Evolutionary conservation across 2,113 vertebrate species (phyloP).

Genomic region (Turdus rufiventris): DNA sequence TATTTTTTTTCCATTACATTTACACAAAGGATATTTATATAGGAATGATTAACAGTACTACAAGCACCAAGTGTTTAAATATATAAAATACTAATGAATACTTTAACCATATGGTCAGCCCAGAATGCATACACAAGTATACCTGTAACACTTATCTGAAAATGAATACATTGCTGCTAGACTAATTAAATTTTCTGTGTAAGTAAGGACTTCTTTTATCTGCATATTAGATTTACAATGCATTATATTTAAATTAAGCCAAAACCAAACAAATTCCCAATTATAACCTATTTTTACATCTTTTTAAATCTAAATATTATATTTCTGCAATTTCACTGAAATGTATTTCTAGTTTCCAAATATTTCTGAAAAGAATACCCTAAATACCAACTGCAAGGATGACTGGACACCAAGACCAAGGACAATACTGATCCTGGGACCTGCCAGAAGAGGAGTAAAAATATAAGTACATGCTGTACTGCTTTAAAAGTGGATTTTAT

Average conservation of each 20-base stretch:
- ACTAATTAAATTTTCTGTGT: not conserved
- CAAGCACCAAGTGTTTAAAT: not conserved
- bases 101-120: not conserved
- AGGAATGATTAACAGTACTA: not conserved
- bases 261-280: not conserved
- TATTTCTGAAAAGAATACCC: not conserved
- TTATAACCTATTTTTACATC: not conserved
- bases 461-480: fast-evolving
- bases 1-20: not conserved
- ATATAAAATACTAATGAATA: not conserved
- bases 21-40: not conserved
- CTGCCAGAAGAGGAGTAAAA: not conserved
- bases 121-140: not conserved
- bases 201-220: not conserved
- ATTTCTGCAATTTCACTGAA: not conserved
- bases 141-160: not conserved
- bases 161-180: not conserved
- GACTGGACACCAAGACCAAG: not conserved
- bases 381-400: not conserved
- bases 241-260: not conserved
- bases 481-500: not conserved
- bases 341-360: not conserved
- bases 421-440: not conserved
- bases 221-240: not conserved
- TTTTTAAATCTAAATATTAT: not conserved